These are phyloP conservation scores for Prosapia bicincta DNA, from an alignment of 2,888 invertebrate species.

Conservation along the genomic window DNA sequence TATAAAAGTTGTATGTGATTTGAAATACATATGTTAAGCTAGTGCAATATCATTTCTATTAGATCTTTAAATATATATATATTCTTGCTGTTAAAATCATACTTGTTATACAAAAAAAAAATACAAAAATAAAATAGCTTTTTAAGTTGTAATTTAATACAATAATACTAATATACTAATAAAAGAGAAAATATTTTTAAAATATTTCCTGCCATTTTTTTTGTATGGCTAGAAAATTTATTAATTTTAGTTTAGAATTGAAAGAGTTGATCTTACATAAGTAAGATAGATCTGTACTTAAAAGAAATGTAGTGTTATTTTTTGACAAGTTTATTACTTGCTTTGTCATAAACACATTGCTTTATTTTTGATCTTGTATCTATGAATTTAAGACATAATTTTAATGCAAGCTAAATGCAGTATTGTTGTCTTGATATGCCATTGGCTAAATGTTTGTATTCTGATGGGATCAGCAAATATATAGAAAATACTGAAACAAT, in stretches of 20 bases:
- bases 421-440: neutral
- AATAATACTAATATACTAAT: neutral
- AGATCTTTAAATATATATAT: neutral
- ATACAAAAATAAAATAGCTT: neutral
- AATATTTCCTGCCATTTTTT: slow-evolving; percentile 18
- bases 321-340: slow-evolving; percentile 28
- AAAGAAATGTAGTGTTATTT: slow-evolving; percentile 29
- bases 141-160: neutral
- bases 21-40: neutral
- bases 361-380: neutral
- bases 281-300: neutral
- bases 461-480: neutral
- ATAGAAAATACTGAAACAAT: neutral
- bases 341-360: neutral
- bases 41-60: neutral
- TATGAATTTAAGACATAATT: neutral
- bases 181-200: neutral
- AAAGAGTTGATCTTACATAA: neutral
- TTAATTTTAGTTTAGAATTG: slow-evolving; percentile 4
- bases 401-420: neutral
- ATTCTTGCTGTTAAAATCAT: neutral
- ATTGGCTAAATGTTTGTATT: neutral
- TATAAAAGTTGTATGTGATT: neutral
- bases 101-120: neutral
- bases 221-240: slow-evolving; percentile 13